These are phyloP conservation scores for Aphaenogaster floridana DNA, from an alignment of 1,140 invertebrate species.

Conservation along the genomic window DNA sequence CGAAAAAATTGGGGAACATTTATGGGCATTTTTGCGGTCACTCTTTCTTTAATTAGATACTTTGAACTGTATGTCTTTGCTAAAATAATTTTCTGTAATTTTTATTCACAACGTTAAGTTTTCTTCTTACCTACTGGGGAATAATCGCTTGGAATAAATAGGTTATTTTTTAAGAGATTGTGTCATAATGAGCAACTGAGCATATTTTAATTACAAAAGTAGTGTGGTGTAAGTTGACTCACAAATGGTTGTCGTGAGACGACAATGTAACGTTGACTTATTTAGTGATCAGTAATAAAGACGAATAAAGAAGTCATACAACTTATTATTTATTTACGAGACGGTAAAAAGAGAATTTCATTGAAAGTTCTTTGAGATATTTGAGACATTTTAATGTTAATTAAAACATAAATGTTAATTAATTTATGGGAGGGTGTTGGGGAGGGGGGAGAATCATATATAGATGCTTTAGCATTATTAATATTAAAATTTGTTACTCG, in stretches of 20 bases:
- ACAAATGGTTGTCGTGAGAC: not conserved
- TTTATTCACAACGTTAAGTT: not conserved
- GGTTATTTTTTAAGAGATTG: not conserved
- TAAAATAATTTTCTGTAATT: conserved; percentile 9
- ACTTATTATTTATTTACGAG: not conserved
- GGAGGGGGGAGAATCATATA: no score
- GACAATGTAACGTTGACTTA: not conserved
- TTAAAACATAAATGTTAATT: not conserved
- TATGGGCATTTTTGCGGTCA: no score
- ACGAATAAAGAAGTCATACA: not conserved
- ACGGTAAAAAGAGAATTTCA: not conserved
- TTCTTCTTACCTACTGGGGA: not conserved
- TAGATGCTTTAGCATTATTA: no score
- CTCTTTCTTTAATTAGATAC: not conserved
- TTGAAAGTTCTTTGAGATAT: not conserved
- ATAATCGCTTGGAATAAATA: not conserved
- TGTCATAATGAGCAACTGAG: not conserved
- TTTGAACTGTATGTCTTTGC: not conserved
- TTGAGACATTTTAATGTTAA: not conserved
- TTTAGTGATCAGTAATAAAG: not conserved
- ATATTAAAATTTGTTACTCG: no score
- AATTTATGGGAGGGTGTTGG: no score
- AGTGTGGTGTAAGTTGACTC: not conserved
- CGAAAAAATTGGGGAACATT: no score
- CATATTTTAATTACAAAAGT: conserved; percentile 3